Conservation (phyloP, 2,888 invertebrate genomes). For the Drosophila putrida region DNA sequence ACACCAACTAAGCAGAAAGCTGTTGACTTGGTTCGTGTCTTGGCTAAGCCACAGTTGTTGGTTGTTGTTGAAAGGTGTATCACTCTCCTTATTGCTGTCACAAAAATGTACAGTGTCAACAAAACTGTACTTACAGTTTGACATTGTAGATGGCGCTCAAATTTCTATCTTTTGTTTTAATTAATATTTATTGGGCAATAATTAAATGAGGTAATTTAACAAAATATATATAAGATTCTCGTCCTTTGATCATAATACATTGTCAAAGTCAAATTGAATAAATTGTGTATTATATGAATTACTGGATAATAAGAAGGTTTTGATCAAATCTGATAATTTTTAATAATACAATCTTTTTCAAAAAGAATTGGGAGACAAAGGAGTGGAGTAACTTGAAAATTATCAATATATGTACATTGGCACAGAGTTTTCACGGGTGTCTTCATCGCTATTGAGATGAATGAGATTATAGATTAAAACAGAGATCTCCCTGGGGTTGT, state of each 20-base stretch:
- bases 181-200: too few species aligned
- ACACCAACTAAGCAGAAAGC: background rate
- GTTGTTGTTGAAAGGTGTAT: background rate
- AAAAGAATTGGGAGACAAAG: too few species aligned
- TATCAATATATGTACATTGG: slow-evolving; percentile 68
- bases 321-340: too few species aligned
- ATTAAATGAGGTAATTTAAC: too few species aligned
- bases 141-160: background rate
- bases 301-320: too few species aligned
- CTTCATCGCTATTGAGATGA: slow-evolving; percentile 58
- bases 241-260: too few species aligned
- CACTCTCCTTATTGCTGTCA: slow-evolving; percentile 8
- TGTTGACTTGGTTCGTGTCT: slow-evolving; percentile 25
- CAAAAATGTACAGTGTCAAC: slow-evolving; percentile 8
- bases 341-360: too few species aligned
- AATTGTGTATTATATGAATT: too few species aligned
- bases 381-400: background rate
- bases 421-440: slow-evolving; percentile 75
- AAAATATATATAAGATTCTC: too few species aligned
- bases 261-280: too few species aligned
- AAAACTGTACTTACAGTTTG: slow-evolving; percentile 4
- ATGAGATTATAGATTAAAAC: background rate
- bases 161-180: too few species aligned
- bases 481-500: background rate
- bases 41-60: slow-evolving; percentile 1